Conservation (phyloP, 2,113 vertebrate species). For the Xenopus laevis region DNA sequence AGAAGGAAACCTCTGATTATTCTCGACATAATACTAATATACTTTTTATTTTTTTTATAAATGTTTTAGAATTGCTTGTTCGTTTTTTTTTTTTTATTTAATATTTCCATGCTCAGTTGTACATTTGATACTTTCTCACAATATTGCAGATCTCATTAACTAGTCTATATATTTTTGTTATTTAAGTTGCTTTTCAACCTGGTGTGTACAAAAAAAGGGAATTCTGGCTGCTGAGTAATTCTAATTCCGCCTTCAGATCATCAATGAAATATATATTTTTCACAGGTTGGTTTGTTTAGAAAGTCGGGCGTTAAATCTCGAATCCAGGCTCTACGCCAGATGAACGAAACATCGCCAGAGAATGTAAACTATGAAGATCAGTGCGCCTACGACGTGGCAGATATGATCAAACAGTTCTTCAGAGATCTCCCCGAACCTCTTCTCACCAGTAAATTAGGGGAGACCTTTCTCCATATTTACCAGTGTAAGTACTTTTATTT, state of each 20-base stretch:
- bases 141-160: too few relatives aligned
- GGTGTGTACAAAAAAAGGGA: too few relatives aligned
- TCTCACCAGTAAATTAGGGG: constrained; percentile 91
- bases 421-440: constrained; percentile 93
- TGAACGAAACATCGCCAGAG: constrained; percentile 90
- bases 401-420: constrained; percentile 98
- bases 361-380: constrained; percentile 91
- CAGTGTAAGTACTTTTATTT: constrained; percentile 76
- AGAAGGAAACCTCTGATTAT: too few relatives aligned
- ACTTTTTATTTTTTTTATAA: too few relatives aligned
- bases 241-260: not conserved
- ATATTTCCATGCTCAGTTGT: too few relatives aligned
- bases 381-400: constrained; percentile 92
- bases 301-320: constrained; percentile 96
- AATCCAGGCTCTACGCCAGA: constrained; percentile 88
- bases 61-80: too few relatives aligned
- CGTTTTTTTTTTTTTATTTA: too few relatives aligned
- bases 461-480: constrained; percentile 96
- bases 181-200: too few relatives aligned
- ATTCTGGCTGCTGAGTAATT: too few relatives aligned
- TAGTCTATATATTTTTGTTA: too few relatives aligned
- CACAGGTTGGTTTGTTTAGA: constrained; percentile 91
- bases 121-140: too few relatives aligned
- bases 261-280: constrained; percentile 1
- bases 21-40: too few relatives aligned